Base-by-base conservation (phyloP, 2,888 invertebrate species). In the Cosmia pyralina region DNA sequence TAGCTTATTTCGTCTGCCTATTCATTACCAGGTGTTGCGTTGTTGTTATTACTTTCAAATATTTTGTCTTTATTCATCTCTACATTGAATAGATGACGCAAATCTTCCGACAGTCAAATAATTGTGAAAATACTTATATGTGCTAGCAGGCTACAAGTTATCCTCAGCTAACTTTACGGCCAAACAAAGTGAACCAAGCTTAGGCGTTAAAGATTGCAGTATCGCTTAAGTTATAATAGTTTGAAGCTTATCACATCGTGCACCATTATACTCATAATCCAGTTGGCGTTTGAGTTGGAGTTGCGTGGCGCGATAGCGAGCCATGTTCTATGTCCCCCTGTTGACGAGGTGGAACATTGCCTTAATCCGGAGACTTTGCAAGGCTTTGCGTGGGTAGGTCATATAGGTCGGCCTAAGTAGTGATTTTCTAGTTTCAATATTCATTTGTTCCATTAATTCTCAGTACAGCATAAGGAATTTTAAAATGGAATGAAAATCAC, bases 211-310 rank as follows among this genome's bases (percentile, higher is more conserved):
- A 84, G 81, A 81, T 84, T 84, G 85, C 75, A 75, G 70, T 83
- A 73, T 79, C 75, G 80, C 71, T 41, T 50, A 75, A 79, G 72
- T 85, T 82, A 82, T 82, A 85, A 73, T 69, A 85, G 72, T 75
- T 69, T 46, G 52, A 68, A 53, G 72, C 83, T 83, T 85, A 83
- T 85, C 85, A 69, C 74, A 48, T 59, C 68, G 65, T 68, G 75
- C 75, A 83, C 83, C 57, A 79, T 81, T 81, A 71, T 83, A 69
- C 81, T 83, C 66, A 68, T 81, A 83, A 81, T 81, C 75, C 80
- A 83, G 70, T 81, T 81, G 38, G 57, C 64, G 69, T 82, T 70
- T 70, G 70, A 75, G 62, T 80, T 66, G 38, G 41, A 67, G 70
- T 83, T 83, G 83, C 84, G 83, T 79, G 81, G 59, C 13, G 66